phyloP scores from a whole-genome alignment of 2,113 vertebrate species.

The Cinclus mexicanus region DNA sequence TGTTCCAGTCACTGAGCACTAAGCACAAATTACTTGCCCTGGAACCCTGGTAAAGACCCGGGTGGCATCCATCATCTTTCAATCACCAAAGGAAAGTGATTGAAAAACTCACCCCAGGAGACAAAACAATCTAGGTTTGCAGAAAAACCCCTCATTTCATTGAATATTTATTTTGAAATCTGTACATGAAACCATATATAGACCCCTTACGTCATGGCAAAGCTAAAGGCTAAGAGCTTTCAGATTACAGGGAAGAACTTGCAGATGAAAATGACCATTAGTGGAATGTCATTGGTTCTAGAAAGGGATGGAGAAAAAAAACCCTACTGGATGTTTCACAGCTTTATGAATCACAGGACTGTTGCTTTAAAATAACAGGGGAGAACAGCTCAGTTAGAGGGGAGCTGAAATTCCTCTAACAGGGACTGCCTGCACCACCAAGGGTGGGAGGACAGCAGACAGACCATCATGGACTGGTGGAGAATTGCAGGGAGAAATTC shows the following conservation, averaged over 20 bases:
- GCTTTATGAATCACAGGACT: neutral
- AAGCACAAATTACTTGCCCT: conserved; percentile 4
- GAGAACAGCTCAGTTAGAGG: neutral
- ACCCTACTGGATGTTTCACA: neutral
- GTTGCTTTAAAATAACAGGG: neutral
- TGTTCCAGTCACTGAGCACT: conserved; percentile 9
- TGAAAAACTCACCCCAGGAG: neutral
- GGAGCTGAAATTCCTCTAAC: neutral
- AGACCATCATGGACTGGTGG: neutral
- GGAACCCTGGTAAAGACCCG: neutral
- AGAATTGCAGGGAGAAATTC: neutral
- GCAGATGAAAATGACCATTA: neutral
- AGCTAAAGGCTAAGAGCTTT: neutral
- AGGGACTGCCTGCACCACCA: neutral
- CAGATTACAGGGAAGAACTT: neutral
- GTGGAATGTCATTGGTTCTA: neutral
- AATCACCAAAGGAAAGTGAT: conserved; percentile 35
- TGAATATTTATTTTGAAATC: neutral
- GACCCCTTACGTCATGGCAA: neutral
- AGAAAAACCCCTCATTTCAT: neutral
- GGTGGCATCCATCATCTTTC: conserved; percentile 10
- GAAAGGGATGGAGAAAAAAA: neutral
- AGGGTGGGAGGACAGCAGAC: neutral
- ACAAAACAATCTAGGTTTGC: conserved; percentile 3
- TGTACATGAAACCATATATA: neutral